Evolutionary conservation across 2,797 vertebrate species (phyloP).

Genomic region (Octomys mimax): DNA sequence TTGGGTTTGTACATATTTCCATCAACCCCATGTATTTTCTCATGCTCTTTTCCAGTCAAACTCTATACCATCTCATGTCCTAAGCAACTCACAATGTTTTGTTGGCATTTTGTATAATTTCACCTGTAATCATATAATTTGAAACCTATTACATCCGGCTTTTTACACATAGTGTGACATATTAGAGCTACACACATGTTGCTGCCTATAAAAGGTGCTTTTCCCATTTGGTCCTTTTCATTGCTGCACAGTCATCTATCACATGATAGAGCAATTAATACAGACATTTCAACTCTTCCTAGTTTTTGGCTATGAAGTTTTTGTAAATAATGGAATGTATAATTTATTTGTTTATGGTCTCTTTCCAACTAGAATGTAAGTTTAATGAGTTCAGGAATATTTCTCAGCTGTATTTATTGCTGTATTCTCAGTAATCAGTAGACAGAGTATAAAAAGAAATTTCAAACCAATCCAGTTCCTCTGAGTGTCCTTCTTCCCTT

Average conservation of each 20-base stretch:
- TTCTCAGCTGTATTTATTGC: slow-evolving; percentile 4
- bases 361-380: background rate
- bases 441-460: slow-evolving; percentile 88
- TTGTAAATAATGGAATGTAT: background rate
- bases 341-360: slow-evolving; percentile 30
- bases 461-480: slow-evolving; percentile 94
- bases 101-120: background rate
- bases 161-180: background rate
- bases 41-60: background rate
- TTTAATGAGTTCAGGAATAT: background rate
- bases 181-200: slow-evolving; percentile 20
- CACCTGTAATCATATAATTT: background rate
- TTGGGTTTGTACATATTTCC: background rate
- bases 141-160: background rate
- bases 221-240: background rate
- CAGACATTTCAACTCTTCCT: background rate
- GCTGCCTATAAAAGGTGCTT: background rate
- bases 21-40: background rate
- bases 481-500: slow-evolving; percentile 91
- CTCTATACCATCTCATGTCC: background rate
- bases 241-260: background rate
- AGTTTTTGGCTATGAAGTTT: background rate
- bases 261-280: background rate
- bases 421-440: background rate
- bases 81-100: slow-evolving; percentile 1